Base-by-base conservation (phyloP, 2,888 invertebrate species). In the Epistrophella euchroma region DNA sequence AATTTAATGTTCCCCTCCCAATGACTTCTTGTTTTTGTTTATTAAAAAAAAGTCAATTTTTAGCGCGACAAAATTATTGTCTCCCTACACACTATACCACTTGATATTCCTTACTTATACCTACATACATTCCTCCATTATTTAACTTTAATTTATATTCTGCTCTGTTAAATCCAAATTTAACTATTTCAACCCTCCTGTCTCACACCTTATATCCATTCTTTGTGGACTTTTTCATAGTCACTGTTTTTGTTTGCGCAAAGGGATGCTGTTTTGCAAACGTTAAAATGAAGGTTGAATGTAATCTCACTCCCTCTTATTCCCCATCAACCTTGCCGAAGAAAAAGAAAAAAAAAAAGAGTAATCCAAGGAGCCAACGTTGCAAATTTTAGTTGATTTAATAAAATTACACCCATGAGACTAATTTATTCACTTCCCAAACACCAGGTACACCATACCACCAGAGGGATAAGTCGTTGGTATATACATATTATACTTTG, bases 321-420 rank as follows among this genome's bases (percentile, higher is more conserved):
- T 40, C 35, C 66, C 35, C 15, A n/a, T n/a, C n/a, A n/a, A 32
- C 40, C 58, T 32, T 45, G 17, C 25, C 4, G 1, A 19, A 35
- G 72, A 72, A 22, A 45, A 45, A 45, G 17, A 43, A n/a, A 45
- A 32, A 43, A 32, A 28, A 37, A 52, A 56, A 45, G 35, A 28
- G 25, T 32, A 72, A 60, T 55, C 88, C 88, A 88, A 82, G 74
- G 62, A 89, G 89, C 89, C 87, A 89, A 90, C 90, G 90, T 91
- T 91, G 91, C 92, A 90, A 91, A 91, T 90, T 91, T 90, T 89
- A 89, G 91, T 91, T 91, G 91, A 91, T 91, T 91, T 91, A 92
- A 91, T 91, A 90, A 91, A 91, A 91, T 92, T 89, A 89, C 90
- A 90, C 91, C 91, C 91, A 91, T 88, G 92, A 90, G 92, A 90